phyloP scores from a whole-genome alignment of 2,888 invertebrate species.

The Andricus quercusramuli region DNA sequence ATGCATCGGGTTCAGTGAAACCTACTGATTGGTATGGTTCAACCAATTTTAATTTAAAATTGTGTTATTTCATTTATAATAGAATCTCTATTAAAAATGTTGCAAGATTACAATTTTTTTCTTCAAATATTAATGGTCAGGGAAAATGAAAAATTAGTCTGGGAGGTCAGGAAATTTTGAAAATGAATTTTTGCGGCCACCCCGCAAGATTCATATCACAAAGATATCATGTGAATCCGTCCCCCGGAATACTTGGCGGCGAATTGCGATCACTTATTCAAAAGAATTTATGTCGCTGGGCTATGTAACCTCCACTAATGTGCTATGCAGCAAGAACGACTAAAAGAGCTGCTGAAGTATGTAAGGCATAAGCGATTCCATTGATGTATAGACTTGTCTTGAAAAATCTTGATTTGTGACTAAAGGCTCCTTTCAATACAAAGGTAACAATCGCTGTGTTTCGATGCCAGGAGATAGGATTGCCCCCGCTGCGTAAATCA shows the following conservation, averaged over 20 bases:
- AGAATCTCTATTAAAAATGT: too few relatives aligned
- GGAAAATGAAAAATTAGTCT: too few relatives aligned
- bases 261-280: neutral
- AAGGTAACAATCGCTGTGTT: slow-evolving; percentile 29
- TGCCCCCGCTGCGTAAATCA: slow-evolving; percentile 24
- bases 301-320: neutral
- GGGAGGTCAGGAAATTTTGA: too few relatives aligned
- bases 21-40: neutral
- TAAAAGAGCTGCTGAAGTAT: neutral
- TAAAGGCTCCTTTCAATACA: neutral
- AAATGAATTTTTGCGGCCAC: too few relatives aligned
- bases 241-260: neutral
- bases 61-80: too few relatives aligned
- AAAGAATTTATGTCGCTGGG: neutral
- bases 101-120: too few relatives aligned
- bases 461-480: slow-evolving; percentile 27
- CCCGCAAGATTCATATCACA: neutral
- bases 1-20: neutral
- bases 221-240: neutral
- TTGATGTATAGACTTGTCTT: slow-evolving; percentile 5
- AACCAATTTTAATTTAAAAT: neutral
- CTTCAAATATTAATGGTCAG: too few relatives aligned
- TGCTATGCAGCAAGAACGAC: neutral
- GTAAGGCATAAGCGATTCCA: neutral
- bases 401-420: slow-evolving; percentile 32